A percentile compares a stretch with the other conserved stretches of the same genome.
Conservation (phyloP, 2,113 vertebrate genomes). For the Pedionomus torquatus region DNA sequence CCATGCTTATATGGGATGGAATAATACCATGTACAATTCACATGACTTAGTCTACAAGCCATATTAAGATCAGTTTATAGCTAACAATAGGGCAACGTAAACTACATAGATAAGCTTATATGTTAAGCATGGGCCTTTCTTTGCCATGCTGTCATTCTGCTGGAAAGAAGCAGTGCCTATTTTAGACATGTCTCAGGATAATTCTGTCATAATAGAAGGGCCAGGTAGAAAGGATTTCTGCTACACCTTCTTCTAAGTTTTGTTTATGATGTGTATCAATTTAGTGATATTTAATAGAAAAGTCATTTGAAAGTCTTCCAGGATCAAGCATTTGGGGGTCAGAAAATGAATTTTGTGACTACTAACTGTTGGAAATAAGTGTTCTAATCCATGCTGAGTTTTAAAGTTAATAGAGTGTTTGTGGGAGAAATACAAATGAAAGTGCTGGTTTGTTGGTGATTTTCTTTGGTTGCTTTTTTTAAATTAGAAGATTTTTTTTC, state of each 20-base stretch:
- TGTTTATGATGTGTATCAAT: not conserved
- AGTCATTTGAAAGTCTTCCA: not conserved
- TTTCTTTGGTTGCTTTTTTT: not conserved
- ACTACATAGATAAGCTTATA: not conserved
- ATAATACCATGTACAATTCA: not conserved
- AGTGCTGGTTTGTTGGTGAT: accelerated
- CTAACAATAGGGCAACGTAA: not conserved
- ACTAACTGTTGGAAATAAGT: not conserved
- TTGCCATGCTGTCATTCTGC: not conserved
- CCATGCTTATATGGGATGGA: not conserved
- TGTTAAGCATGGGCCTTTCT: not conserved
- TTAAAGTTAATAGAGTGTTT: not conserved
- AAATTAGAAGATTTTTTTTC: not conserved
- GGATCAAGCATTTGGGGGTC: not conserved
- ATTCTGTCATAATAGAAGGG: not conserved
- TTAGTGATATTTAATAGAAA: not conserved
- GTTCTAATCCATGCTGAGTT: not conserved
- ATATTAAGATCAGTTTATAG: not conserved
- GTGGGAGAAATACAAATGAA: not conserved
- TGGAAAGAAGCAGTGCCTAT: not conserved
- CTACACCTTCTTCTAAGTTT: not conserved
- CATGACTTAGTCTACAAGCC: not conserved
- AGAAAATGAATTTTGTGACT: not conserved
- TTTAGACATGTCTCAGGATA: not conserved
- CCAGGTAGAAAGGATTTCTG: not conserved